phyloP scores from a whole-genome alignment of 2,797 vertebrate species.

The Rhinella marina region DNA sequence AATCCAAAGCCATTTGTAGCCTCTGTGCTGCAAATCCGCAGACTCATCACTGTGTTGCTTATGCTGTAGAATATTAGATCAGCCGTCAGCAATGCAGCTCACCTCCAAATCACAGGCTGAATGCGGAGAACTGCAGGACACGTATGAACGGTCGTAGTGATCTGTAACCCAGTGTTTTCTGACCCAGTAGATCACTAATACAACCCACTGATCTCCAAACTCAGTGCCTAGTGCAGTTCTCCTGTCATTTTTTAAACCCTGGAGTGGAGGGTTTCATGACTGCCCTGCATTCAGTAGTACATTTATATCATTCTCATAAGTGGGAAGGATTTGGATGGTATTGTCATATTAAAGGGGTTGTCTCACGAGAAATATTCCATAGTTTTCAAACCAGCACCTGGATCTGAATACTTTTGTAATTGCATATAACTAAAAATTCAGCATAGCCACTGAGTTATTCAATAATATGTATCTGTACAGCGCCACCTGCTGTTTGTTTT shows the following conservation, averaged over 20 bases:
- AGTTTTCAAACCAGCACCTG: too few species aligned
- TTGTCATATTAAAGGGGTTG: too few species aligned
- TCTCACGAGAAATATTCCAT: too few species aligned
- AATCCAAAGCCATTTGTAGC: conserved; percentile 7
- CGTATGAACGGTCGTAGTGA: not conserved
- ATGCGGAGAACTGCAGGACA: not conserved
- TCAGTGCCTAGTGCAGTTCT: not conserved
- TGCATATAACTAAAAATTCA: too few species aligned
- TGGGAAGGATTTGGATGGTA: not conserved
- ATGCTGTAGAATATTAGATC: conserved; percentile 27
- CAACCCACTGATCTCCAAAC: not conserved
- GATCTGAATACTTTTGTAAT: too few species aligned
- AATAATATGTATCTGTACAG: too few species aligned
- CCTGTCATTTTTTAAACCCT: not conserved
- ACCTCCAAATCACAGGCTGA: not conserved
- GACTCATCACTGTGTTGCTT: not conserved
- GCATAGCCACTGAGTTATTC: too few species aligned
- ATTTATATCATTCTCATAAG: not conserved
- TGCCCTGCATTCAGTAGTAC: not conserved
- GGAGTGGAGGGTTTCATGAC: not conserved
- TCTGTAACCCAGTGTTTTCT: not conserved
- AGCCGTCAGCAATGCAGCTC: not conserved
- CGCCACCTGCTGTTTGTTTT: too few species aligned
- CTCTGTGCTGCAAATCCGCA: conserved; percentile 23
- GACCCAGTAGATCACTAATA: not conserved